These are phyloP conservation scores for Temnothorax rugatulus DNA, from an alignment of 2,888 invertebrate genomes.

Conservation along the genomic window DNA sequence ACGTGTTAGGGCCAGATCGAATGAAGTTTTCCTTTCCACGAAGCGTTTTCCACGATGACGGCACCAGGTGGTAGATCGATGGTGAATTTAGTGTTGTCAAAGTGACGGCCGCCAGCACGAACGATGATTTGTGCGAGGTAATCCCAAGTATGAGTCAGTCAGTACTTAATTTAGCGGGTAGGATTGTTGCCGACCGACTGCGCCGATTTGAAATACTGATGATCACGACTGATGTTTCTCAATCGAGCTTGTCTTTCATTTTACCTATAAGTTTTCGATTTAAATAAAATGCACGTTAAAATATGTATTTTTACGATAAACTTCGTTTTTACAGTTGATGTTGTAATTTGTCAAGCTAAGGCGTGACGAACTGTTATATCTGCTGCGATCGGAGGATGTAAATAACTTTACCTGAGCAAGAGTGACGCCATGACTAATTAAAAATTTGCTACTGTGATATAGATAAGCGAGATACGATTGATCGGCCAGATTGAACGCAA, in stretches of 20 bases:
- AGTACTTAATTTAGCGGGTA: slow-evolving; percentile 9
- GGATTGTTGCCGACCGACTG: background rate
- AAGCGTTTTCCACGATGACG: slow-evolving; percentile 11
- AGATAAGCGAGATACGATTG: slow-evolving; percentile 12
- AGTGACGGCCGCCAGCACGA: slow-evolving; percentile 58
- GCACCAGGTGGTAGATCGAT: slow-evolving; percentile 58
- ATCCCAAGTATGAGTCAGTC: slow-evolving; percentile 45
- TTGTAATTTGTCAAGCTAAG: background rate
- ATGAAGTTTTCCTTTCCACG: background rate
- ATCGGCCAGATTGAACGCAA: background rate
- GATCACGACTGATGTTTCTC: background rate
- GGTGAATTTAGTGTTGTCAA: slow-evolving; percentile 46
- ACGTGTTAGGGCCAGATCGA: background rate
- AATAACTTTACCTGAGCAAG: background rate
- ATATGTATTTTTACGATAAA: background rate
- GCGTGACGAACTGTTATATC: background rate
- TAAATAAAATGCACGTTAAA: background rate
- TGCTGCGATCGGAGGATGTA: background rate
- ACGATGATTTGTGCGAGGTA: slow-evolving; percentile 71
- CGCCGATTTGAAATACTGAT: background rate
- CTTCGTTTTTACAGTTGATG: slow-evolving; percentile 3
- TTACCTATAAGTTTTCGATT: background rate
- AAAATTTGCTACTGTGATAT: slow-evolving; percentile 1
- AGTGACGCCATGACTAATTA: background rate
- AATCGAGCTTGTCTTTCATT: background rate